Percentiles rank a stretch among this genome's conserved stretches.
phyloP scores from a whole-genome alignment of 2,797 vertebrate species.

The Enteromius paludinosus region DNA sequence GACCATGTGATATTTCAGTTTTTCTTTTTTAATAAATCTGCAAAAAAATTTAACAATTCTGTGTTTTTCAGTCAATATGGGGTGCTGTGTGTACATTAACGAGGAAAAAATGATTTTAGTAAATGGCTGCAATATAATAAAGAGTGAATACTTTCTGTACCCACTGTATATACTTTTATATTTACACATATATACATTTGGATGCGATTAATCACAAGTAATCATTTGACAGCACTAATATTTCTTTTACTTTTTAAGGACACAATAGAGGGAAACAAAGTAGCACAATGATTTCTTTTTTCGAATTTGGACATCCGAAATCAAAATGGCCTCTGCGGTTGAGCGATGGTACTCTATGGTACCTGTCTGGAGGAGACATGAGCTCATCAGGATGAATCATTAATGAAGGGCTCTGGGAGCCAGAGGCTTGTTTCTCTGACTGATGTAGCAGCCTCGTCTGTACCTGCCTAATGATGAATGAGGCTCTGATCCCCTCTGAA shows the following conservation, averaged over 20 bases:
- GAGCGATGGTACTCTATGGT: background rate
- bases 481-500: slow-evolving; percentile 30
- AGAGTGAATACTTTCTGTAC: no score
- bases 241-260: background rate
- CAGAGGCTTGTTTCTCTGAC: slow-evolving; percentile 38
- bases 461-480: slow-evolving; percentile 36
- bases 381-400: slow-evolving; percentile 48
- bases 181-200: no score
- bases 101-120: no score
- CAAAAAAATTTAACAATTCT: no score
- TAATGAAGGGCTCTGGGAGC: slow-evolving; percentile 39
- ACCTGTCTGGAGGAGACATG: slow-evolving; percentile 35
- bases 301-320: background rate
- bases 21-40: no score
- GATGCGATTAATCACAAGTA: no score
- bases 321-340: background rate
- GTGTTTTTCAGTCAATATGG: no score
- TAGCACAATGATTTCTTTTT: background rate
- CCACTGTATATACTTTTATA: no score
- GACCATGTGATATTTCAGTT: no score
- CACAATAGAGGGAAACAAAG: background rate
- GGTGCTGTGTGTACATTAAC: no score
- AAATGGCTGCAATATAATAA: no score
- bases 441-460: slow-evolving; percentile 32
- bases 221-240: no score